Percentiles rank a stretch among this genome's conserved stretches.
Evolutionary conservation across 1,140 invertebrate genomes (phyloP).

Genomic region (Antheraea pernyi): DNA sequence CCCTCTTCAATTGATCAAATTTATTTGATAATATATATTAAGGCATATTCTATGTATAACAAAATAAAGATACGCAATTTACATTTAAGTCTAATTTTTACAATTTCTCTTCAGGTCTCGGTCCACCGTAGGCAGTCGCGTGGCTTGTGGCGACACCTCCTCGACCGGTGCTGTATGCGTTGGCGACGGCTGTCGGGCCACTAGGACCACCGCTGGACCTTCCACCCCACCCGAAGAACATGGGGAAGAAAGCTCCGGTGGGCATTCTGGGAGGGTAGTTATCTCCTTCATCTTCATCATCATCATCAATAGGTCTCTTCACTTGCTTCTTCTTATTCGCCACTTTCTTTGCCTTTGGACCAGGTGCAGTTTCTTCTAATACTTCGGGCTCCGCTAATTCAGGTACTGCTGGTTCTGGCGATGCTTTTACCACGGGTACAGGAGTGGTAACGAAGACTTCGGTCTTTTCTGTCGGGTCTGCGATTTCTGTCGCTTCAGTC

Average conservation of each 20-base stretch:
- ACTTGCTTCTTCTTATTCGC: conserved; percentile 62
- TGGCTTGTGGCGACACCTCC: conserved; percentile 84
- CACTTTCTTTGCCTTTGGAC: conserved; percentile 42
- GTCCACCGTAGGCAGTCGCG: conserved; percentile 83
- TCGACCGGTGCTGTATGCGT: conserved; percentile 84
- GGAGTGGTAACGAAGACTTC: conserved; percentile 47
- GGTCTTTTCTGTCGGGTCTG: conserved; percentile 50
- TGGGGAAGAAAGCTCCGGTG: conserved; percentile 81
- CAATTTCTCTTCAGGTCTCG: conserved; percentile 48
- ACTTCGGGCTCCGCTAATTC: conserved; percentile 60
- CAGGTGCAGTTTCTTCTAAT: conserved; percentile 28
- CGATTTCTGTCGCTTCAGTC: conserved; percentile 42
- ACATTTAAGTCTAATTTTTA: conserved; percentile 33
- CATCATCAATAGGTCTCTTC: conserved; percentile 65
- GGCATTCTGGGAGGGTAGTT: conserved; percentile 52
- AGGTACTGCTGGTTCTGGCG: conserved; percentile 40
- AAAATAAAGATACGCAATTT: conserved; percentile 24
- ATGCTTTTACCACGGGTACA: conserved; percentile 31
- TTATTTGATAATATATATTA: conserved; percentile 4
- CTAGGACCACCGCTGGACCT: conserved; percentile 52
- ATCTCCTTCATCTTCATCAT: conserved; percentile 62
- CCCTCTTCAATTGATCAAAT: not conserved
- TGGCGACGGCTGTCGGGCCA: conserved; percentile 82
- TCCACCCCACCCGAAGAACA: conserved; percentile 79
- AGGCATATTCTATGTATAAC: conserved; percentile 22